These are phyloP conservation scores for Hemaris fuciformis DNA, from an alignment of 2,888 invertebrate species.

Conservation along the genomic window DNA sequence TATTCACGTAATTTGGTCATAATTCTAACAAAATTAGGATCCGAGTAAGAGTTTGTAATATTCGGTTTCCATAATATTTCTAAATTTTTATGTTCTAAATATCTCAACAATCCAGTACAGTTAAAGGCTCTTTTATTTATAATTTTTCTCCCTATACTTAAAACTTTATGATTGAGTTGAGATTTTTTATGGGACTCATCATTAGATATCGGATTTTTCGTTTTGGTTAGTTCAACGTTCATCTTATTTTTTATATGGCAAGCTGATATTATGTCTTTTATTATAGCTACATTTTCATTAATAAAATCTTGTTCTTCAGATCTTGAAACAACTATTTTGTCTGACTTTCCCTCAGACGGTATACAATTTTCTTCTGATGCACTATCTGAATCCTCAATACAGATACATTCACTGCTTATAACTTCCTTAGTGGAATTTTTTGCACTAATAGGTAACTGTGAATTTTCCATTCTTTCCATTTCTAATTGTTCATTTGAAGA, in stretches of 20 bases:
- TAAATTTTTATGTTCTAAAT: slow-evolving; percentile 60
- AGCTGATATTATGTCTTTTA: slow-evolving; percentile 50
- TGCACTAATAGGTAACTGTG: slow-evolving; percentile 10
- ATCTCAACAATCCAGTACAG: slow-evolving; percentile 59
- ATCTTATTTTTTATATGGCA: slow-evolving; percentile 49
- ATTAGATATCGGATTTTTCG: neutral
- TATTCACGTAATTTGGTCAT: slow-evolving; percentile 43
- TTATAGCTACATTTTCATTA: slow-evolving; percentile 16
- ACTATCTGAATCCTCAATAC: slow-evolving; percentile 57
- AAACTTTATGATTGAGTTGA: slow-evolving; percentile 60
- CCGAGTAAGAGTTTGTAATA: slow-evolving; percentile 27
- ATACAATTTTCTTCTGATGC: slow-evolving; percentile 30
- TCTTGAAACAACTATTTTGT: too few species aligned
- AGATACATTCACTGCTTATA: slow-evolving; percentile 46
- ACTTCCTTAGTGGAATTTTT: slow-evolving; percentile 12
- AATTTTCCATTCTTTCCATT: slow-evolving; percentile 3
- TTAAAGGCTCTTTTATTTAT: slow-evolving; percentile 52
- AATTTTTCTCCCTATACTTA: slow-evolving; percentile 66
- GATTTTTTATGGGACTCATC: slow-evolving; percentile 31
- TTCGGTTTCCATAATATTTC: slow-evolving; percentile 53
- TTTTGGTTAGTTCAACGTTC: slow-evolving; percentile 29
- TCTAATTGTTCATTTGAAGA: slow-evolving; percentile 21
- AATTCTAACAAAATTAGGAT: slow-evolving; percentile 48
- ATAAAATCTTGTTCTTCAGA: too few species aligned
- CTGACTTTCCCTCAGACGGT: too few species aligned